phyloP scores from a whole-genome alignment of 2,113 vertebrate genomes.

The Passerina amoena region DNA sequence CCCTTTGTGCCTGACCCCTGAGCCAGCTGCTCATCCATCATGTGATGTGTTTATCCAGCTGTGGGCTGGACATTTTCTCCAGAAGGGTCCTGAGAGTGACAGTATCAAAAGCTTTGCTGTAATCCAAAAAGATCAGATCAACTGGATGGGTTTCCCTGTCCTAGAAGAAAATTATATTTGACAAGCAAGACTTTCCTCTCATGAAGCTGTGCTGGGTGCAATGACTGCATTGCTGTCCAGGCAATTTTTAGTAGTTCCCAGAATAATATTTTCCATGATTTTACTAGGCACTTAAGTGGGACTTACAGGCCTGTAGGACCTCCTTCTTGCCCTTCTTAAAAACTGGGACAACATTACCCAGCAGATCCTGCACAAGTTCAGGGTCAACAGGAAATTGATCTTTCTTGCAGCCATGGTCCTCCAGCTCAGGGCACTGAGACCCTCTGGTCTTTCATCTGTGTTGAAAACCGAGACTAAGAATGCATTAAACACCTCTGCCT shows the following conservation, averaged over 20 bases:
- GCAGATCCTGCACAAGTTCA: background rate
- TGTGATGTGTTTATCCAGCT: background rate
- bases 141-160: background rate
- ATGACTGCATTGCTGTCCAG: background rate
- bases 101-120: fast-evolving
- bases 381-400: background rate
- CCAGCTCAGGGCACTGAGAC: background rate
- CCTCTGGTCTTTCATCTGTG: fast-evolving
- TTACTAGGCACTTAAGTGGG: background rate
- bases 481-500: background rate
- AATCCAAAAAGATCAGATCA: background rate
- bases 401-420: background rate
- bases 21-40: background rate
- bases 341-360: background rate
- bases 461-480: background rate
- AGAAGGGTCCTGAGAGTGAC: background rate
- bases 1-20: background rate
- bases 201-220: background rate
- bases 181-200: background rate
- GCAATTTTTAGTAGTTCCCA: background rate
- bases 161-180: background rate
- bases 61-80: background rate
- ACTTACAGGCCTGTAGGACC: background rate
- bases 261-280: background rate
- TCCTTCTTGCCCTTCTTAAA: background rate